Percentiles rank a stretch among this genome's conserved stretches.
phyloP scores from a whole-genome alignment of 53 echinoderm and acorn worm species.

The Pentamera pediparva region DNA sequence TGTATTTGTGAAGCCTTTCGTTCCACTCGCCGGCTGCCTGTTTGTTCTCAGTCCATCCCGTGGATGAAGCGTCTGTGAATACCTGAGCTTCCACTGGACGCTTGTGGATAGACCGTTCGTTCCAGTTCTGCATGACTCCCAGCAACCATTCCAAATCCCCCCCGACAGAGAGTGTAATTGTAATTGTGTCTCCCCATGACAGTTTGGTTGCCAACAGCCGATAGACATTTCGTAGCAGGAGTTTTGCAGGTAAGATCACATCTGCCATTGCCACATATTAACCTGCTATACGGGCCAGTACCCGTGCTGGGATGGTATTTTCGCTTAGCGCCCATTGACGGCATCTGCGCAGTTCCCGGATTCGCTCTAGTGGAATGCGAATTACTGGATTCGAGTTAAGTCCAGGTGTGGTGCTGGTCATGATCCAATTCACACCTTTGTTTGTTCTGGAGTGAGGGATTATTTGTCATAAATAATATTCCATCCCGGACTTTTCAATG shows the following conservation, averaged over 20 bases:
- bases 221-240: no score
- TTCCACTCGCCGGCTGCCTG: constrained; percentile 33
- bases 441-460: not conserved
- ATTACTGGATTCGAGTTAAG: not conserved
- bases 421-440: no score
- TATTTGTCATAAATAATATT: constrained; percentile 7
- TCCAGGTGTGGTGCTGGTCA: no score
- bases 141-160: no score
- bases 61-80: not conserved
- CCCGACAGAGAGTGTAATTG: not conserved
- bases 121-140: not conserved
- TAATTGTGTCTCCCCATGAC: constrained; percentile 2
- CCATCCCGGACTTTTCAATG: not conserved
- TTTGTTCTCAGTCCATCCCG: not conserved
- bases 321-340: no score
- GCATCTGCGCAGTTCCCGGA: not conserved
- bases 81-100: not conserved
- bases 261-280: constrained; percentile 1
- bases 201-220: not conserved
- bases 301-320: no score
- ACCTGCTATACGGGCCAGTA: not conserved
- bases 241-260: not conserved
- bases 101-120: not conserved
- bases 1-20: constrained; percentile 32
- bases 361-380: not conserved